Base-by-base conservation (phyloP, 1,140 invertebrate species). In the Ectropis grisescens region DNA sequence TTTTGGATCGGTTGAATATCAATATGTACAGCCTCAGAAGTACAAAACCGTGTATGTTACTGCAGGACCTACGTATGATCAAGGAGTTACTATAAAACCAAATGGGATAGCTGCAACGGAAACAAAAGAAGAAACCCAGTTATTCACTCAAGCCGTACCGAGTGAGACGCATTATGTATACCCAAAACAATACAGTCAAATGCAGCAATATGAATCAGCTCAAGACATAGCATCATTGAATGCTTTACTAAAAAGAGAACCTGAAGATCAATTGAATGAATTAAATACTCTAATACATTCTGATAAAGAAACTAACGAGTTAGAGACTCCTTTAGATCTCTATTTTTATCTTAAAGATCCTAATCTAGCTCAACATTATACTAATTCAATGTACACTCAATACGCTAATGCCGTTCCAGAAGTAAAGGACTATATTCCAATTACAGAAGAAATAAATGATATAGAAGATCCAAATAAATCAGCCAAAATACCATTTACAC, bases 361-460 rank as follows among this genome's bases (percentile, higher is more conserved):
- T 7, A 41, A 19, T 8, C 16, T 19, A 19, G 16, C 16, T 19
- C 3, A 19, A 19, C 16, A 19, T 3, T 19, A 19, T 19, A 4
- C 16, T 3, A 3, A 19, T 19, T 19, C 16, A 19, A 4, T 19
- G 16, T 19, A 19, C 8, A 8, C 3, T 4, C 16, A 19, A 19
- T 60, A 57, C 23, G 49, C 36, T 4, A 58, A 42, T 29, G 34
- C 39, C 8, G 36, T 43, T 29, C 40, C 47, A 25, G 29, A 46
- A 24, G 13, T 50, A 3, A 71, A 66, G 49, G 78, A 82, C 40
- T 47, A 79, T 24, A 82, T 46, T 22, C 78, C 79, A 3, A 81
- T 83, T 5, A 80, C 59, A 32, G 78, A 83, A 60, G 62, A 81
- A 26, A 50, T 80, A 9, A 65, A 79, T 36, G 79, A 82, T 36